Percentiles rank a stretch among this genome's conserved stretches.
Conservation (phyloP, 2,113 vertebrate species). For the Sinocyclocheilus maitianheensis region DNA sequence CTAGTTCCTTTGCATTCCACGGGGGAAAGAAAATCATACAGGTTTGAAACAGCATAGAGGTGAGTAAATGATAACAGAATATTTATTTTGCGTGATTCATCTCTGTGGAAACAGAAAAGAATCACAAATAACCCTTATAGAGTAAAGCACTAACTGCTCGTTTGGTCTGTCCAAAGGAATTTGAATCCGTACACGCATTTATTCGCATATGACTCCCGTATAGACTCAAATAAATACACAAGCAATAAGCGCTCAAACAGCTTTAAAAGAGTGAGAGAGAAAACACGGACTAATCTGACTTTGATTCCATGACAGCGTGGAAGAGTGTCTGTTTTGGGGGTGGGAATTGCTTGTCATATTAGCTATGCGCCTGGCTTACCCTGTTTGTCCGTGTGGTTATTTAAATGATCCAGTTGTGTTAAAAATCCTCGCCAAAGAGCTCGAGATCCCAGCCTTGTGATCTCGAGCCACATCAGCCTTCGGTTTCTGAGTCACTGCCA, state of each 20-base stretch:
- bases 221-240: neutral
- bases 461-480: slow-evolving; percentile 29
- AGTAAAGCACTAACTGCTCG: neutral
- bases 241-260: neutral
- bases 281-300: neutral
- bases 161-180: neutral
- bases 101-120: neutral
- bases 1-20: neutral
- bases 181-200: neutral
- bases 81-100: neutral
- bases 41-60: neutral
- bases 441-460: slow-evolving; percentile 3
- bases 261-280: neutral
- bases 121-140: neutral
- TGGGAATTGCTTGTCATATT: neutral
- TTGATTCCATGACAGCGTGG: neutral
- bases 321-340: neutral
- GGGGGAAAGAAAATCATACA: neutral
- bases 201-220: neutral
- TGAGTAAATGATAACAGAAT: neutral
- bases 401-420: slow-evolving; percentile 6
- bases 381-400: slow-evolving; percentile 11
- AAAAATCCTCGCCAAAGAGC: neutral
- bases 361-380: slow-evolving; percentile 7
- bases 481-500: slow-evolving; percentile 43